Conservation (phyloP, 2,888 invertebrate genomes). For the Pollenia griseotomentosa region DNA sequence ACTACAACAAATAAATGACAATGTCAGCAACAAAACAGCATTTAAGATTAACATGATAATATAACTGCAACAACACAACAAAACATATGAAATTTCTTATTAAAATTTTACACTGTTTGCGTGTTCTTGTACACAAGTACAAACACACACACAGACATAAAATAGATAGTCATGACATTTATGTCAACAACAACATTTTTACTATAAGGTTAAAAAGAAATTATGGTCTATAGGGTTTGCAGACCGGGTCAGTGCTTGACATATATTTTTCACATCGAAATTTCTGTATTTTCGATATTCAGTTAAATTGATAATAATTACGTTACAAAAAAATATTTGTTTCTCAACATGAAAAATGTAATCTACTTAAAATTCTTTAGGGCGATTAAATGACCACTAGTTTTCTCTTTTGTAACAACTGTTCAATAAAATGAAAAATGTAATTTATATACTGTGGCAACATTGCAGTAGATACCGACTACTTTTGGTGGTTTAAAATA, state of each 20-base stretch:
- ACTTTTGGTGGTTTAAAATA: too few relatives aligned
- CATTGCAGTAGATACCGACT: too few relatives aligned
- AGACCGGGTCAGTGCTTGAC: not conserved
- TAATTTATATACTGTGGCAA: too few relatives aligned
- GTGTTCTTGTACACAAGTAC: not conserved
- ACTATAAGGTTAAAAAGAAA: constrained; percentile 53
- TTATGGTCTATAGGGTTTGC: not conserved
- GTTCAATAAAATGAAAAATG: too few relatives aligned
- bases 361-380: too few relatives aligned
- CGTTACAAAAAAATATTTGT: too few relatives aligned
- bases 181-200: constrained; percentile 59
- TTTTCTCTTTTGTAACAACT: too few relatives aligned
- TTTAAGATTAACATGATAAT: constrained; percentile 60
- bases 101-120: constrained; percentile 3
- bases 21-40: constrained; percentile 45
- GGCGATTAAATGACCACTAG: too few relatives aligned
- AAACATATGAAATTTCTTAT: constrained; percentile 39
- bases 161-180: constrained; percentile 37
- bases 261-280: too few relatives aligned
- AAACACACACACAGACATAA: constrained; percentile 19
- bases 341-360: too few relatives aligned
- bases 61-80: constrained; percentile 25
- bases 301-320: too few relatives aligned
- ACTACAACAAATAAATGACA: constrained; percentile 25
- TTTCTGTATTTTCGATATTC: too few relatives aligned